Percentiles rank a stretch among this genome's conserved stretches.
Conservation (phyloP, 1,140 invertebrate genomes). For the Contarinia nasturtii region DNA sequence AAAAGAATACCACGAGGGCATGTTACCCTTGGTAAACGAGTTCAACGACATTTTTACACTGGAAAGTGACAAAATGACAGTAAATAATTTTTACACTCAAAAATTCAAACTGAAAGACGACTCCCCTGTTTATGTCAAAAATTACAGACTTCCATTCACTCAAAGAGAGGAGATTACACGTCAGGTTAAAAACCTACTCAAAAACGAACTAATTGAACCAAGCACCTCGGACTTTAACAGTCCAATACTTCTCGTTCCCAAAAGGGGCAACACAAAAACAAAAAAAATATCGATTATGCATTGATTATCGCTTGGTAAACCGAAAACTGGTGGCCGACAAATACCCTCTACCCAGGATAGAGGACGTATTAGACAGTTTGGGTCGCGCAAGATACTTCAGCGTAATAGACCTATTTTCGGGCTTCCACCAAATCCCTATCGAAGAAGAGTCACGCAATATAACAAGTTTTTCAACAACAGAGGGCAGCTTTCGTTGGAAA, state of each 20-base stretch:
- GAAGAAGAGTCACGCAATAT: constrained; percentile 11
- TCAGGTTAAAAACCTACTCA: constrained; percentile 8
- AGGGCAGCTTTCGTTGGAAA: constrained; percentile 15
- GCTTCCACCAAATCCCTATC: constrained; percentile 12
- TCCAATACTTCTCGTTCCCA: constrained; percentile 10
- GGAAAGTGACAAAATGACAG: not conserved
- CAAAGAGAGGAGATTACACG: constrained; percentile 9
- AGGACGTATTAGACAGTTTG: constrained; percentile 18
- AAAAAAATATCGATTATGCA: constrained; percentile 10
- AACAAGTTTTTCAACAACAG: too few species aligned
- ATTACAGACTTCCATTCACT: constrained; percentile 7
- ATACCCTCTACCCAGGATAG: constrained; percentile 24
- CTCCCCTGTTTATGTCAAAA: constrained; percentile 3
- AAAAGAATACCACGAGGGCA: not conserved
- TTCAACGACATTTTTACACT: not conserved
- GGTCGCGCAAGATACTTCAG: constrained; percentile 10
- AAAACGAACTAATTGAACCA: constrained; percentile 7
- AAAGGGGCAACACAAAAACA: constrained; percentile 5
- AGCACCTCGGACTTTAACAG: constrained; percentile 8
- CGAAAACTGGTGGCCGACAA: constrained; percentile 4
- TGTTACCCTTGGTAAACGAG: not conserved
- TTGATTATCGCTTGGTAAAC: constrained; percentile 18
- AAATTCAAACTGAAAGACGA: constrained; percentile 1
- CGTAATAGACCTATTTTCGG: constrained; percentile 9
- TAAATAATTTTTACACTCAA: constrained; percentile 6